phyloP scores from a whole-genome alignment of 1,140 invertebrate genomes.

The Apolygus lucorum region DNA sequence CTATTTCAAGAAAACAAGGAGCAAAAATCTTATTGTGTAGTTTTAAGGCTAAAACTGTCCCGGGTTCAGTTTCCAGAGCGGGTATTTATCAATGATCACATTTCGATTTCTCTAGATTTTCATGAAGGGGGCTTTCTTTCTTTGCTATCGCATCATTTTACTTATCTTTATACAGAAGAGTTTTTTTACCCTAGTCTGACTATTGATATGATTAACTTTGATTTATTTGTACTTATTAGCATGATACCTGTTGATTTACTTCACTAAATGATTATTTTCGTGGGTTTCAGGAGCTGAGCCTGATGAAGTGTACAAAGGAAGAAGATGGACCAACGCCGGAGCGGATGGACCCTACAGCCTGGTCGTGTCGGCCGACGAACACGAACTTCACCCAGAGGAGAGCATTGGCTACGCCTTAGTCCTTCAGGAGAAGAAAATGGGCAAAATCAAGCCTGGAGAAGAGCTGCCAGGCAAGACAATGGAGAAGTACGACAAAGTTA shows the following conservation, averaged over 20 bases:
- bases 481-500: slow-evolving; percentile 25
- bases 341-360: slow-evolving; percentile 24
- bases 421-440: slow-evolving; percentile 12
- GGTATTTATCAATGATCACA: no score
- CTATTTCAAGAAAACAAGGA: no score
- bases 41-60: no score
- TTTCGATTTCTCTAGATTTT: no score
- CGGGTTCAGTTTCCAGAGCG: no score
- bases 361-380: slow-evolving; percentile 24
- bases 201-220: not conserved
- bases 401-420: slow-evolving; percentile 8
- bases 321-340: slow-evolving; percentile 17
- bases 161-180: no score
- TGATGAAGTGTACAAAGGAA: slow-evolving; percentile 25
- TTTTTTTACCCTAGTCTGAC: no score
- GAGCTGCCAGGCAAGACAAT: not conserved
- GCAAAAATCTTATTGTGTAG: no score
- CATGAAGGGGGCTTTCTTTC: no score
- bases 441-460: not conserved
- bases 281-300: slow-evolving; percentile 23
- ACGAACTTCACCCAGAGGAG: slow-evolving; percentile 6
- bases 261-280: not conserved
- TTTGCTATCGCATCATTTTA: no score
- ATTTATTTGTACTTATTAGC: not conserved
- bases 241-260: not conserved